Evolutionary conservation across 2,888 invertebrate genomes (phyloP).

Genomic region (Tetramorium bicarinatum): DNA sequence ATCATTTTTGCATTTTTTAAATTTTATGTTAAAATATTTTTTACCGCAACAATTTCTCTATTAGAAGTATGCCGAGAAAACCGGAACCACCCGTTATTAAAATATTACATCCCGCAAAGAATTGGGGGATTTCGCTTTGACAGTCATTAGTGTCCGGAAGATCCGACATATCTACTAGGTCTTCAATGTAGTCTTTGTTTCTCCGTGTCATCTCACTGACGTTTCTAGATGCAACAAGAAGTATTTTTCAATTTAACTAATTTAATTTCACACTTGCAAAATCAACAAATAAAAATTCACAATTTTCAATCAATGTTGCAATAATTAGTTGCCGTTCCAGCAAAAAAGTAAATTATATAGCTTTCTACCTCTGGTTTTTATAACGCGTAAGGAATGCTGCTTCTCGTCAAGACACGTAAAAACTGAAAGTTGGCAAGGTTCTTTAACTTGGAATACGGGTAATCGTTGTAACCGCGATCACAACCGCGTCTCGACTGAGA

Average conservation of each 20-base stretch:
- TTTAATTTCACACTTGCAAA: background rate
- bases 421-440: background rate
- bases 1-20: background rate
- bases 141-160: conserved; percentile 28
- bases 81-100: conserved; percentile 85
- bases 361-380: background rate
- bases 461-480: background rate
- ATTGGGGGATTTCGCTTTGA: conserved; percentile 79
- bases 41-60: conserved; percentile 85
- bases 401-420: background rate
- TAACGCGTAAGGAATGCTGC: background rate
- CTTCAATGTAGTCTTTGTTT: conserved; percentile 64
- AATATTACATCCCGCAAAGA: conserved; percentile 80
- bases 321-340: background rate
- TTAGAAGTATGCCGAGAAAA: conserved; percentile 82
- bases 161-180: conserved; percentile 62
- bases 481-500: background rate
- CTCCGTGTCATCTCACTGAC: conserved; percentile 55
- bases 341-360: background rate
- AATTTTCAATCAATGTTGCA: background rate
- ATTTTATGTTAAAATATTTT: conserved; percentile 9
- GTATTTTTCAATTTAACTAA: background rate
- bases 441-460: background rate
- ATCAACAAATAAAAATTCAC: background rate
- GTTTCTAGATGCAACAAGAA: background rate